Evolutionary conservation across 2,888 invertebrate genomes (phyloP), one percentile per base, ranked within the genome.

Genomic region (Nineta flava): DNA sequence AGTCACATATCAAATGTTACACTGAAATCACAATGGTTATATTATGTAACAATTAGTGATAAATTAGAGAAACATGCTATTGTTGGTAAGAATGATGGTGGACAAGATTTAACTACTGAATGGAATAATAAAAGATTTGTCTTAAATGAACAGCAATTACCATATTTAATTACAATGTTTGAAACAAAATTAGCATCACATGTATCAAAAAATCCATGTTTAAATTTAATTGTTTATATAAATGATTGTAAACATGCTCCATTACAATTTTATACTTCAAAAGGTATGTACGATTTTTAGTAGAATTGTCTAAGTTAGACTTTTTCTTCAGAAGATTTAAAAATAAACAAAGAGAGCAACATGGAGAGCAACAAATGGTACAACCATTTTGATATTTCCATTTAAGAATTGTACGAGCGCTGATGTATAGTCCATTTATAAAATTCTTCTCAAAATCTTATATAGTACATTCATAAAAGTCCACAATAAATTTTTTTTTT

Each of bases 11-110:
- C 87, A 46, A 79, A 86, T 61, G 84, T 91, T 61, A 81, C 81
- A 0, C 71, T 93, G 1, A 87, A 88, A 62, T 90, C 92, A 0
- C 94, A 95, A 65, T 87, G 90, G 80, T 71, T 93, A 47, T 88
- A 87, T 65, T 76, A 87, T 50, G 71, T 87, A 4, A 79, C 86
- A 46, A 73, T 94, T 49, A 83, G 86, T 51, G 81, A 87, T 7
- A 74, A 76, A 52, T 79, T 86, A 0, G 77, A 72, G 57, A 26
- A 26, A 26, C 26, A 26, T 26, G 76, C 79, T 65, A 75, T 83
- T 43, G 55, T 55, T 1, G 61, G 63, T 51, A 57, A 61, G 51
- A 44, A 35, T 19, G 26, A 6, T 1, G 61, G 63, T 51, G 57
- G 61, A 51, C 35, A 35, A 15, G 26, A 6, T 26, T 26, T 26